A percentile compares a stretch with the other conserved stretches of the same genome.
Conservation (phyloP, 2,888 invertebrate species). For the Cryptops parisi region DNA sequence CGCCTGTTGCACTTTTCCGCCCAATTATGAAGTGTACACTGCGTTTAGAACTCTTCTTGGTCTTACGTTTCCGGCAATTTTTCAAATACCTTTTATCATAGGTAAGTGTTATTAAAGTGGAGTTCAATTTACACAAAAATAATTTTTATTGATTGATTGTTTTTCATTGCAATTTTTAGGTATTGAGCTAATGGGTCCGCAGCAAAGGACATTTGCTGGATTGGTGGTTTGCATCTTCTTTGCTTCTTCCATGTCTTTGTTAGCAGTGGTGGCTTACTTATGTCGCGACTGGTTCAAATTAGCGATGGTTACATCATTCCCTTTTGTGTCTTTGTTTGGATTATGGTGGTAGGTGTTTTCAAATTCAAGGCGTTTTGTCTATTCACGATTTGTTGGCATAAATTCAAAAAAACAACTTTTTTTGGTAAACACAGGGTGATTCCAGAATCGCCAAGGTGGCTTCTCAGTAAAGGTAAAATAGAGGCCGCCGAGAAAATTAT, state of each 20-base stretch:
- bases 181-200: slow-evolving; percentile 49
- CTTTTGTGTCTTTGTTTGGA: slow-evolving; percentile 28
- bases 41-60: slow-evolving; percentile 45
- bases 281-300: slow-evolving; percentile 47
- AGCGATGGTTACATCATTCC: slow-evolving; percentile 46
- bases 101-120: slow-evolving; percentile 37
- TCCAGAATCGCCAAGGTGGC: slow-evolving; percentile 83
- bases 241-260: slow-evolving; percentile 60
- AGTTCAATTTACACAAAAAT: too few relatives aligned
- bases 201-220: slow-evolving; percentile 45
- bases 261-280: slow-evolving; percentile 51
- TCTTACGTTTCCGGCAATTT: slow-evolving; percentile 49
- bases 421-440: slow-evolving; percentile 50
- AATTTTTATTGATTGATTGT: neutral
- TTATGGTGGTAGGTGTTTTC: slow-evolving; percentile 16
- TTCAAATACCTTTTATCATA: slow-evolving; percentile 50
- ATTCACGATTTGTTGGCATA: too few relatives aligned
- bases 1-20: slow-evolving; percentile 45
- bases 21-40: slow-evolving; percentile 44
- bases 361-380: neutral
- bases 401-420: too few relatives aligned
- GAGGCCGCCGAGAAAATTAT: slow-evolving; percentile 67
- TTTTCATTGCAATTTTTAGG: slow-evolving; percentile 25
- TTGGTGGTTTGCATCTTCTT: slow-evolving; percentile 51
- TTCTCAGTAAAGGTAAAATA: slow-evolving; percentile 63